Base-by-base conservation (phyloP, 2,888 invertebrate genomes). In the Phengaris arion region DNA sequence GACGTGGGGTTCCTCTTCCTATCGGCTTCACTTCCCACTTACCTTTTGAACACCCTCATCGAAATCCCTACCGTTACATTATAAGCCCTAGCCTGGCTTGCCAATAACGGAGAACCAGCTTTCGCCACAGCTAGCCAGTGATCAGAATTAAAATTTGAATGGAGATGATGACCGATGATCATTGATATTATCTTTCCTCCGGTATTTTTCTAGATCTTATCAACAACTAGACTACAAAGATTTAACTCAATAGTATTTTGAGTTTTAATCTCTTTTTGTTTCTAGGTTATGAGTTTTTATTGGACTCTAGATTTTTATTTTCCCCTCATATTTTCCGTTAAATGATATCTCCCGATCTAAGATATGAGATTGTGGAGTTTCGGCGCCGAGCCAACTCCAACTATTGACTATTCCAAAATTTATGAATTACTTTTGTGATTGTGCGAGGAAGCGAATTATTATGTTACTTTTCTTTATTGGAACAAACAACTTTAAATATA, bases 381-480 rank as follows among this genome's bases (percentile, higher is more conserved):
- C 46, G 48, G 69, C 46, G n/a, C 46, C n/a, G 69, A 69, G 69
- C 48, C 69, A 69, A 69, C 15, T 46, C 22, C 22, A 48, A 48
- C 46, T 69, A 69, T 69, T 69, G 69, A 69, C 69, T 48, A 10
- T 48, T 69, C 48, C n/a, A 7, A 69, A 69, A 69, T 59, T 59
- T 59, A 69, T 48, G 48, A 69, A 64, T 64, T 64, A 64, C 64
- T 64, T 64, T 64, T 45, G 13, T 64, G 64, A 64, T 64, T 64
- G 64, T 64, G 64, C 35, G 59, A 22, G 64, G 35, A 12, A 13
- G 12, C 6, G 64, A 64, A 64, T 64, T 9, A 64, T 52, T 52
- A 12, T 12, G 35, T 15, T 35, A 64, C 35, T 64, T 64, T 64
- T 64, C 64, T 45, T 35, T 13, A 6, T 64, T 12, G 64, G 64